phyloP scores from a whole-genome alignment of 2,113 vertebrate species.

The Oryzias woworae region DNA sequence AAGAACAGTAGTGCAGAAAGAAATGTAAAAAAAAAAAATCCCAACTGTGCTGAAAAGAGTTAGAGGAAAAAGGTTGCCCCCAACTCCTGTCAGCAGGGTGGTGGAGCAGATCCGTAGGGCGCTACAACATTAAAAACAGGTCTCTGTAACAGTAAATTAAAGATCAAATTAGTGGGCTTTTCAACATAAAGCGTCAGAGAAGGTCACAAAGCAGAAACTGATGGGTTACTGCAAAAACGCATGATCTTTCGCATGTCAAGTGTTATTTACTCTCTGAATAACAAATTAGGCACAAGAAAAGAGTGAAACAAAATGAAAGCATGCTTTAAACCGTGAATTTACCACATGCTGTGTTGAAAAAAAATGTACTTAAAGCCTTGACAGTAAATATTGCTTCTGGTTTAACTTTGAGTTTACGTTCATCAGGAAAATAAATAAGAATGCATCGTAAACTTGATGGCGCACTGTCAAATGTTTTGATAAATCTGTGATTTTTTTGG shows the following conservation, averaged over 20 bases:
- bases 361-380: too few species aligned
- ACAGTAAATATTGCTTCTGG: too few species aligned
- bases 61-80: constrained; percentile 32
- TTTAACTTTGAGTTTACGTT: too few species aligned
- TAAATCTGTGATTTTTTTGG: too few species aligned
- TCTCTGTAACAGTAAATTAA: constrained; percentile 30
- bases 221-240: neutral
- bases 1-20: constrained; percentile 43
- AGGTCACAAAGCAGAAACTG: neutral
- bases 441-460: too few species aligned
- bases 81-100: constrained; percentile 26
- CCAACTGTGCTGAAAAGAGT: constrained; percentile 15
- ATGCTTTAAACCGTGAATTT: neutral
- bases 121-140: constrained; percentile 7
- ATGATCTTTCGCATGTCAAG: neutral
- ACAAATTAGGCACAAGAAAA: neutral
- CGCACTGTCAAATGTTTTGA: too few species aligned
- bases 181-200: constrained; percentile 1
- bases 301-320: neutral
- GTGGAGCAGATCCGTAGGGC: constrained; percentile 35
- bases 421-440: too few species aligned
- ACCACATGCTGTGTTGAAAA: too few species aligned
- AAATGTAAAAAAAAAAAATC: constrained; percentile 34
- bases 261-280: neutral
- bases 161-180: constrained; percentile 3